These are phyloP conservation scores for Erinaceus europaeus DNA, from an alignment of 2,113 vertebrate genomes.

Conservation along the genomic window DNA sequence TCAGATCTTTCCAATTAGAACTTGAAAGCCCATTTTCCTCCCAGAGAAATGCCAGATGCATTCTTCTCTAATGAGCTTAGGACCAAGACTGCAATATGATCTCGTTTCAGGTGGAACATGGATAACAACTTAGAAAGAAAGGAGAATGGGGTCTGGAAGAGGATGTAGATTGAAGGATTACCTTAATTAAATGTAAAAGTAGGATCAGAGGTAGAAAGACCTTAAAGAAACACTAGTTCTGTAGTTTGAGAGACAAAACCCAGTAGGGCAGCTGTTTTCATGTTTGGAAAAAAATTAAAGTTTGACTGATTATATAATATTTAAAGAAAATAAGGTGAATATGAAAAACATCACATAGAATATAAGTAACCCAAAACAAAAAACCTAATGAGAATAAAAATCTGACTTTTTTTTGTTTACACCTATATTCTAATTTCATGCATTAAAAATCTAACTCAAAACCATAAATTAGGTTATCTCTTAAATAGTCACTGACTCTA, in stretches of 20 bases:
- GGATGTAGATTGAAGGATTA: conserved; percentile 76
- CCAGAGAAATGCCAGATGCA: conserved; percentile 75
- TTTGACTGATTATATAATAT: conserved; percentile 52
- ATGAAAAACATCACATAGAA: conserved; percentile 7
- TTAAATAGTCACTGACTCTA: neutral
- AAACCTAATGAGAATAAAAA: neutral
- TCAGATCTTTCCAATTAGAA: conserved; percentile 78
- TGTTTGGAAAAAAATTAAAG: conserved; percentile 38
- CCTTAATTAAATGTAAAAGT: conserved; percentile 78
- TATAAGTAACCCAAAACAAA: conserved; percentile 11
- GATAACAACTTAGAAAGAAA: conserved; percentile 69
- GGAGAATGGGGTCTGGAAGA: conserved; percentile 70
- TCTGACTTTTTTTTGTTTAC: neutral
- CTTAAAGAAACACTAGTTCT: conserved; percentile 64
- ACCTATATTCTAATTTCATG: neutral
- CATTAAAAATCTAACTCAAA: conserved; percentile 3
- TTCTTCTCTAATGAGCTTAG: conserved; percentile 77
- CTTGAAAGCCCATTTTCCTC: conserved; percentile 76
- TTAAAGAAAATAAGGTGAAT: conserved; percentile 39
- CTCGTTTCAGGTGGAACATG: conserved; percentile 75
- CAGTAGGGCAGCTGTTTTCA: conserved; percentile 55
- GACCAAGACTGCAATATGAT: conserved; percentile 73
- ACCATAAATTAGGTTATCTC: conserved; percentile 10
- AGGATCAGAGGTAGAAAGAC: conserved; percentile 70
- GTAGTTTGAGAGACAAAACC: conserved; percentile 65